Percentiles rank a stretch among this genome's conserved stretches.
These are phyloP conservation scores for Trematomus loennbergii DNA, from an alignment of 2,113 vertebrate genomes.

Conservation along the genomic window DNA sequence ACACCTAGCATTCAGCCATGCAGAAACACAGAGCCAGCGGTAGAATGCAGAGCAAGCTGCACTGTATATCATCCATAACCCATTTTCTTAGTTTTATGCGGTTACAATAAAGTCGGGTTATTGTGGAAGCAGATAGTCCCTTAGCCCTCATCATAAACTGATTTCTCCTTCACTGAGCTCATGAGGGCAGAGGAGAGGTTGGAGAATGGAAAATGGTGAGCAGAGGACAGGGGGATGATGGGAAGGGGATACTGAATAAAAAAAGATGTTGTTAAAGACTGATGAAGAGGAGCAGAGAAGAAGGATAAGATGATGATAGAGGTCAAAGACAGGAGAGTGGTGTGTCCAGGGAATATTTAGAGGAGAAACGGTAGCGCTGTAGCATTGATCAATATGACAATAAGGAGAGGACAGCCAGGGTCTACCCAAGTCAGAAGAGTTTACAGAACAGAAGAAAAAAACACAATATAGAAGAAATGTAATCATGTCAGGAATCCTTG, in stretches of 20 bases:
- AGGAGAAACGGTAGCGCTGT: slow-evolving; percentile 2
- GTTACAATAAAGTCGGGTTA: slow-evolving; percentile 70
- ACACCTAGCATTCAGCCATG: background rate
- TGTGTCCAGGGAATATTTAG: slow-evolving; percentile 56
- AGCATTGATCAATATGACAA: slow-evolving; percentile 60
- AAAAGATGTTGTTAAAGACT: slow-evolving; percentile 3
- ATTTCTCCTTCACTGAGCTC: slow-evolving; percentile 62
- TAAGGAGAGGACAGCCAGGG: slow-evolving; percentile 28
- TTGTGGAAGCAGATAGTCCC: slow-evolving; percentile 65
- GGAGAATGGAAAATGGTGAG: slow-evolving; percentile 25
- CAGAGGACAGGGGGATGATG: slow-evolving; percentile 8
- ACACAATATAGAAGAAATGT: slow-evolving; percentile 22
- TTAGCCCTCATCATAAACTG: slow-evolving; percentile 60
- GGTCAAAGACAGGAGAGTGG: slow-evolving; percentile 57
- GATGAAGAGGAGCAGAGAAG: slow-evolving; percentile 39
- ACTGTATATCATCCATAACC: slow-evolving; percentile 50
- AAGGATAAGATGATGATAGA: slow-evolving; percentile 31
- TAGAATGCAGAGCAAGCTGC: slow-evolving; percentile 28
- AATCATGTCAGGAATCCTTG: slow-evolving; percentile 12
- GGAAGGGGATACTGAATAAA: slow-evolving; percentile 17
- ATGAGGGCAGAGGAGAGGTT: slow-evolving; percentile 41
- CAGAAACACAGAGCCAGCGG: background rate
- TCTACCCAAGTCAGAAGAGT: slow-evolving; percentile 37
- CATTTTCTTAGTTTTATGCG: slow-evolving; percentile 67
- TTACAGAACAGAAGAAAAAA: slow-evolving; percentile 31